phyloP scores from a whole-genome alignment of 2,888 invertebrate genomes.

The Mythimna pallens region DNA sequence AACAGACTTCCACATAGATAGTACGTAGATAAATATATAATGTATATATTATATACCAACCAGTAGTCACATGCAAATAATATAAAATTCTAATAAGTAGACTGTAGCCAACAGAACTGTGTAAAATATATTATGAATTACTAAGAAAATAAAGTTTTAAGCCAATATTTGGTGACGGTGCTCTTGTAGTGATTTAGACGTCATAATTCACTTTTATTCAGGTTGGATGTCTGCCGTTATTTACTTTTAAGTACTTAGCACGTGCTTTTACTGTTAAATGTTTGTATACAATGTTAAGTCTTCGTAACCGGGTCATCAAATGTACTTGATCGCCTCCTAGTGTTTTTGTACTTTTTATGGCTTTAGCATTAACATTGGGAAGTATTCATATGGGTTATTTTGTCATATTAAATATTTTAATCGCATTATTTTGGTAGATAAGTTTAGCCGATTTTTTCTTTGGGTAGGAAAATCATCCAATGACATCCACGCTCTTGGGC shows the following conservation, averaged over 20 bases:
- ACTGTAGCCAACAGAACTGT: conserved; percentile 32
- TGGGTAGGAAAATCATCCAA: too few relatives aligned
- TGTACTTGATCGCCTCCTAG: conserved; percentile 48
- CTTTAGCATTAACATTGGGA: conserved; percentile 15
- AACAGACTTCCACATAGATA: conserved; percentile 52
- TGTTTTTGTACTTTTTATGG: conserved; percentile 16
- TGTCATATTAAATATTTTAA: background rate
- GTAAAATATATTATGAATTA: conserved; percentile 46
- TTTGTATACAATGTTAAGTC: conserved; percentile 50
- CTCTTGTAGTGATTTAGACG: conserved; percentile 30
- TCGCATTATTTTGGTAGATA: background rate
- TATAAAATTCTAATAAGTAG: conserved; percentile 41
- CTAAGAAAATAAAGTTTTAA: conserved; percentile 49
- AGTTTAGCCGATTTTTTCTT: too few relatives aligned
- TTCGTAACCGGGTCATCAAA: conserved; percentile 50
- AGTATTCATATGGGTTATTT: background rate
- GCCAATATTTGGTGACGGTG: conserved; percentile 55
- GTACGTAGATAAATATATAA: conserved; percentile 9
- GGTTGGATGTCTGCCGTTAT: conserved; percentile 56
- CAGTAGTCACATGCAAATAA: conserved; percentile 31
- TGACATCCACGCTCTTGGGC: too few relatives aligned
- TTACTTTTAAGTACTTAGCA: conserved; percentile 49
- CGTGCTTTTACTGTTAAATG: conserved; percentile 49
- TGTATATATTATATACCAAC: conserved; percentile 19
- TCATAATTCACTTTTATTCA: conserved; percentile 62